Percentiles rank a stretch among this genome's conserved stretches.
These are phyloP conservation scores for Apantesis nais DNA, from an alignment of 2,888 invertebrate species.

Conservation along the genomic window DNA sequence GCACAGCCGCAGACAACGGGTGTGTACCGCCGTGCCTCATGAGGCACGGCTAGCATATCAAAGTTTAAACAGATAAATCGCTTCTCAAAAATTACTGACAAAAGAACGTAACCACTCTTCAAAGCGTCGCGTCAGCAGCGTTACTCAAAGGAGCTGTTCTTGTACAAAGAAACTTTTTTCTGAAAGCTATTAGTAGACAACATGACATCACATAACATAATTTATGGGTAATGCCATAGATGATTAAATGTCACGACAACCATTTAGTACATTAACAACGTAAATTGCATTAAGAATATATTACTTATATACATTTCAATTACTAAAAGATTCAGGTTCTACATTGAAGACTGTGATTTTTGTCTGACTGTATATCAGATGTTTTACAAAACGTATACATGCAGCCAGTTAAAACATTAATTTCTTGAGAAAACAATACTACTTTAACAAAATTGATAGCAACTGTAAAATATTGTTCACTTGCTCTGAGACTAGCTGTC, in stretches of 20 bases:
- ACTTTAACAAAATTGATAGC: not conserved
- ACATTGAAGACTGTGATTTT: not conserved
- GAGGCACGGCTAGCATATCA: no score
- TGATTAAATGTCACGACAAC: not conserved
- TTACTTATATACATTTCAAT: no score
- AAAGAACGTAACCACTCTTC: not conserved
- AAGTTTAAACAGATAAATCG: not conserved
- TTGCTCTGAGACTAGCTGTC: constrained; percentile 2
- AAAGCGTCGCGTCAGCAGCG: not conserved
- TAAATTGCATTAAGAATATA: no score
- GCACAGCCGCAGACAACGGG: no score
- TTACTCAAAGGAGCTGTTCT: not conserved
- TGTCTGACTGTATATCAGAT: no score
- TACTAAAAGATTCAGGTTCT: not conserved
- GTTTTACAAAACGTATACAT: not conserved
- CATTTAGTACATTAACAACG: not conserved
- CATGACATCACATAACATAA: no score
- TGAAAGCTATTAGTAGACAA: not conserved
- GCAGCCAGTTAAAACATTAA: not conserved
- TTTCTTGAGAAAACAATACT: not conserved
- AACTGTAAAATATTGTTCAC: constrained; percentile 1
- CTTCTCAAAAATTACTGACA: not conserved
- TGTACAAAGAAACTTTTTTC: not conserved
- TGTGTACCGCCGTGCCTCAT: no score
- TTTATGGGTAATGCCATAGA: not conserved